Base-by-base conservation (phyloP, 2,888 invertebrate genomes). In the Drosophila mercatorum region DNA sequence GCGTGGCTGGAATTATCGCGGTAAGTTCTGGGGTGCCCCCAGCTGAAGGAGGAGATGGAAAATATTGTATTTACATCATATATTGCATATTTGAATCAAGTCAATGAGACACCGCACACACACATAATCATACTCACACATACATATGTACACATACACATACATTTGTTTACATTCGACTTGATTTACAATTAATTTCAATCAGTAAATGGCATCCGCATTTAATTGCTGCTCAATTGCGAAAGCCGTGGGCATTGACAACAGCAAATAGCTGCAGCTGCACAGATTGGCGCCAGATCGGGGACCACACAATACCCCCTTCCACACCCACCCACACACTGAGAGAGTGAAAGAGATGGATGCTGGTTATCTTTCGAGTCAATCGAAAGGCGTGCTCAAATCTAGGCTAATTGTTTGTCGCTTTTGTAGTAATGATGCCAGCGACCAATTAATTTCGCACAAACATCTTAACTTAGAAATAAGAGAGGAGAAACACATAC, bases 381-480 rank as follows among this genome's bases (percentile, higher is more conserved):
- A 61, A 53, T 53, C 65, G 51, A 43, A 40, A 40, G 69, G 52
- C 63, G 61, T 26, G 64, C 53, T 51, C 72, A 90, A 88, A 87
- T 89, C 81, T 91, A 89, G 90, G 91, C 84, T 90, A 90, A 91
- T 90, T 90, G 86, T 84, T 86, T 89, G 90, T 87, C 87, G 82
- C 89, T 90, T 87, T 81, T 83, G 78, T 88, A 83, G 83, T 91
- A 91, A 91, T 90, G 84, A 89, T 84, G 88, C 88, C 84, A 88
- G 86, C 83, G 88, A 86, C 90, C 91, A 91, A 91, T 91, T 91
- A 91, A 91, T 91, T 91, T 89, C 26, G 85, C 91, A 90, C 90
- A 89, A 79, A 80, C 82, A 78, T 79, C 83, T 84, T 87, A 89
- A 88, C 88, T 85, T 85, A 78, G 72, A 73, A 72, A 83, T 73